These are phyloP conservation scores for Unio pictorum DNA, from an alignment of 2,888 invertebrate species.

Conservation along the genomic window DNA sequence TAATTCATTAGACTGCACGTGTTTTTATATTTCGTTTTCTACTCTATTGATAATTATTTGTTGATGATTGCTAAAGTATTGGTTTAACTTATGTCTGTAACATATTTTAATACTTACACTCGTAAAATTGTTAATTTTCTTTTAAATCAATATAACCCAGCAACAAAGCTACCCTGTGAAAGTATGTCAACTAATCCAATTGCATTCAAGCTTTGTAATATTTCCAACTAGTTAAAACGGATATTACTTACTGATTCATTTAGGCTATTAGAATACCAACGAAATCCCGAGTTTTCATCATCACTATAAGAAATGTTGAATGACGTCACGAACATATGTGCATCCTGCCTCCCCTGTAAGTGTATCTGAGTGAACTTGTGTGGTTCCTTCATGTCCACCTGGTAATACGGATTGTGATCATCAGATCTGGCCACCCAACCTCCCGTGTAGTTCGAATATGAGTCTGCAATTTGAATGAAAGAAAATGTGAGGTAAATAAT, in stretches of 20 bases:
- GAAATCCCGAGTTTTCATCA: constrained; percentile 17
- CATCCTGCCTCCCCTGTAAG: constrained; percentile 56
- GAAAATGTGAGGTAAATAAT: too few relatives aligned
- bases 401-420: constrained; percentile 53
- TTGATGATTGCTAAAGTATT: too few relatives aligned
- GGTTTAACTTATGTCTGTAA: too few relatives aligned
- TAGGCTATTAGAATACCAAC: constrained; percentile 17
- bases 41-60: too few relatives aligned
- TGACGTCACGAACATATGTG: constrained; percentile 49
- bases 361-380: constrained; percentile 51
- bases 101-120: too few relatives aligned
- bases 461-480: too few relatives aligned
- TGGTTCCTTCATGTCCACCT: constrained; percentile 47
- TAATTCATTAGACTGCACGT: too few relatives aligned
- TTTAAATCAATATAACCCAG: too few relatives aligned
- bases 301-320: constrained; percentile 44
- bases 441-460: constrained; percentile 34
- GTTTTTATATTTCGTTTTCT: too few relatives aligned
- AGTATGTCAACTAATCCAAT: too few relatives aligned
- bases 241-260: constrained; percentile 21
- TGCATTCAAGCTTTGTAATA: background rate
- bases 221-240: background rate
- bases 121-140: too few relatives aligned
- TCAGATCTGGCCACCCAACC: constrained; percentile 59
- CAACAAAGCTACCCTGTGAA: too few relatives aligned